Base-by-base conservation (phyloP, 2,113 vertebrate species). In the Hyperopisus bebe region DNA sequence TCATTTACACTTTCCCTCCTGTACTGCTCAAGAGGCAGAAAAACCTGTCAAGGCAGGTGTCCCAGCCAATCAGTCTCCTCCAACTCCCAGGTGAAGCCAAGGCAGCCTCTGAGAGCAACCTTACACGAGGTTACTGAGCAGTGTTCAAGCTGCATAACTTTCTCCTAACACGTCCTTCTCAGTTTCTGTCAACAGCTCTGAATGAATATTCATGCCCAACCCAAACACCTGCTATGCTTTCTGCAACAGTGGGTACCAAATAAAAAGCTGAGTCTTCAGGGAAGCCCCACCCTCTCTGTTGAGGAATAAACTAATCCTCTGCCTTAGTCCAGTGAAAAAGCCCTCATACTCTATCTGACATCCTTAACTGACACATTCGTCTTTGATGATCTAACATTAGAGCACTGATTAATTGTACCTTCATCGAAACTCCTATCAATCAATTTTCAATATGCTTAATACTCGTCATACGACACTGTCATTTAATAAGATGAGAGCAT, bases 1-100 rank as follows among this genome's bases (percentile, higher is more conserved):
- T 90, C 84, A 90, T 90, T 90, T 85, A 86, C 89, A 90, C 89
- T 47, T 90, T 90, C 35, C 84, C 58, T 48, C 89, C 24, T 27
- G 21, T 39, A 46, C n/a, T 84, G 62, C 83, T 74, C 83, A 35
- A 85, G 31, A 82, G 70, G 47, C 21, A 88, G 74, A 89, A 82
- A 89, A 51, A 74, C 83, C 89, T 87, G 89, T 87, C 84, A 86
- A 42, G 42, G 83, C 84, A 85, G n/a, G 84, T 84, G 58, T 85
- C 83, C 83, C 89, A 51, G 50, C 89, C 46, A 86, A 89, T 89
- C 89, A 66, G 80, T 89, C 58, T 87, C 27, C 88, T 24, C 31
- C 46, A 82, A 46, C 13, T 80, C 88, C 88, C 47, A 35, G 27
- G 70, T 70, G 31, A 51, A 62, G 88, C 47, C 31, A 39, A 24